Evolutionary conservation across 2,113 vertebrate genomes (phyloP).

Genomic region (Aix galericulata): DNA sequence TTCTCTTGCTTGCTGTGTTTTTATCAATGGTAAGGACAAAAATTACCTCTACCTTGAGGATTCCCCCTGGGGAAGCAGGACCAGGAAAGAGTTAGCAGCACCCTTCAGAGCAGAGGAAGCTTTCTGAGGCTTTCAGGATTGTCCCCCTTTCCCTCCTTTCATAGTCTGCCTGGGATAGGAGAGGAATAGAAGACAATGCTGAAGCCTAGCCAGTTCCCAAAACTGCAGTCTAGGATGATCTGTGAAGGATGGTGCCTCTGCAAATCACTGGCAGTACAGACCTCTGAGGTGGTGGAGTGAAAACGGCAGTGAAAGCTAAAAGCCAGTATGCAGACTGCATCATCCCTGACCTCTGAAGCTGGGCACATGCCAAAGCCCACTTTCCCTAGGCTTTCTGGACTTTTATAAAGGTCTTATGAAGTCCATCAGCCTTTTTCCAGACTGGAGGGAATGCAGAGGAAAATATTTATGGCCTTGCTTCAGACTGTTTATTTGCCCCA

Average conservation of each 20-base stretch:
- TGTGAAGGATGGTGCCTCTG: not conserved
- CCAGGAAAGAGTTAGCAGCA: not conserved
- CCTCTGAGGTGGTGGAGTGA: not conserved
- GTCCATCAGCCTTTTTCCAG: not conserved
- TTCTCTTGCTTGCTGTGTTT: not conserved
- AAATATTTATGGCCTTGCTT: not conserved
- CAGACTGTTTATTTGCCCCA: not conserved
- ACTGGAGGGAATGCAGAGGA: not conserved
- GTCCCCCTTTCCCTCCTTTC: not conserved
- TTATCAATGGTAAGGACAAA: not conserved
- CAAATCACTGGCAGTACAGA: not conserved
- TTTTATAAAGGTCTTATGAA: not conserved
- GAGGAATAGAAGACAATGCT: not conserved
- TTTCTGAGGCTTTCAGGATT: not conserved
- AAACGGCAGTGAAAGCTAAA: not conserved
- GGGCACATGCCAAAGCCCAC: not conserved
- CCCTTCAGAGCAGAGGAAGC: not conserved
- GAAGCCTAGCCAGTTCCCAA: not conserved
- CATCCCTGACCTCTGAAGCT: not conserved
- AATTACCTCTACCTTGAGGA: not conserved
- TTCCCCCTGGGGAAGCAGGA: not conserved
- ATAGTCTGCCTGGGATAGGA: not conserved
- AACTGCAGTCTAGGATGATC: not conserved
- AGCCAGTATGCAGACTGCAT: not conserved
- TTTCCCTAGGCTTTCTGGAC: not conserved